phyloP scores from a whole-genome alignment of 2,797 vertebrate species.

The Amblyraja radiata region DNA sequence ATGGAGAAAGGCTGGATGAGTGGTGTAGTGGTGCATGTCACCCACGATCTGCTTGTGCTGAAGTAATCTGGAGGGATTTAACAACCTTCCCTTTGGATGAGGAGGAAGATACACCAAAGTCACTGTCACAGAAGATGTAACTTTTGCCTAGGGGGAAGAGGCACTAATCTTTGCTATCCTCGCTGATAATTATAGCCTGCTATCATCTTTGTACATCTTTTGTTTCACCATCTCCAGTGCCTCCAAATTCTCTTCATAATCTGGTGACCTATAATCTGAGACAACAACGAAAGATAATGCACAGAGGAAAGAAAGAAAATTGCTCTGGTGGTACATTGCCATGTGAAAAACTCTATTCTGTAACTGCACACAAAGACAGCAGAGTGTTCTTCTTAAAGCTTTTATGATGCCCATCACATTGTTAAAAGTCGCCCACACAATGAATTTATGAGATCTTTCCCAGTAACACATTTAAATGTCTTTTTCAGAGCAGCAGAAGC shows the following conservation, averaged over 20 bases:
- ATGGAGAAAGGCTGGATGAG: background rate
- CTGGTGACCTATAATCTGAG: background rate
- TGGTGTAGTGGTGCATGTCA: too few relatives aligned
- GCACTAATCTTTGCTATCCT: background rate
- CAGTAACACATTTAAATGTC: background rate
- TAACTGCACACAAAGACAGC: background rate
- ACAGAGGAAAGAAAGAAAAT: background rate
- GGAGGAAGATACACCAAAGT: background rate
- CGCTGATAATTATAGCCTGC: background rate
- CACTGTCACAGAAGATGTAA: too few relatives aligned
- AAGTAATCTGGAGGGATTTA: background rate
- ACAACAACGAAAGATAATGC: background rate
- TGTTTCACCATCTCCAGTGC: background rate
- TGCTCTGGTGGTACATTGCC: background rate
- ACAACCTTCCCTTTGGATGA: background rate
- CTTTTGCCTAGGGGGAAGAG: background rate
- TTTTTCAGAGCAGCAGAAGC: background rate
- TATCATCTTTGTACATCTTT: background rate
- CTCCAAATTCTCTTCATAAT: background rate
- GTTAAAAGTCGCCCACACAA: constrained; percentile 9
- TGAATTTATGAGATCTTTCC: constrained; percentile 13
- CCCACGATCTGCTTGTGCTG: too few relatives aligned
- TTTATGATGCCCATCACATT: background rate
- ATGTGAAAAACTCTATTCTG: background rate
- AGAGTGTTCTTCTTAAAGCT: constrained; percentile 3